A percentile compares a stretch with the other conserved stretches of the same genome.
phyloP scores from a whole-genome alignment of 1,140 invertebrate species.

The Parasteatoda tepidariorum region DNA sequence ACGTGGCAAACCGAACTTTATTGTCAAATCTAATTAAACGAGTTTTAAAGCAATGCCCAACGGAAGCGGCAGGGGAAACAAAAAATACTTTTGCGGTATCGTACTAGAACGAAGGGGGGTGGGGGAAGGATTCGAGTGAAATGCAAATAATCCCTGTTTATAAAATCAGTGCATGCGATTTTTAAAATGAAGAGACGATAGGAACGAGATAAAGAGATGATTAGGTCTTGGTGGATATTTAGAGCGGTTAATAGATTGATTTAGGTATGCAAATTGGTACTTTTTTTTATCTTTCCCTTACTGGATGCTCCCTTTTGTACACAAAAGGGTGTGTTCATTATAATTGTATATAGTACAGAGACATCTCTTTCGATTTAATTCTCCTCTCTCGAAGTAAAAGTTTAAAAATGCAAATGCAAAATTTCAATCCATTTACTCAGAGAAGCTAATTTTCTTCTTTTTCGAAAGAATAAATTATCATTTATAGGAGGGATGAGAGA shows the following conservation, averaged over 20 bases:
- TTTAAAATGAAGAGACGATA: background rate
- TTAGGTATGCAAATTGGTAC: background rate
- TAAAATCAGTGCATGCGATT: background rate
- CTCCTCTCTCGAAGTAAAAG: too few relatives aligned
- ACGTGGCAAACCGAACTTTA: background rate
- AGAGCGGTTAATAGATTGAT: background rate
- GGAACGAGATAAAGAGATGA: background rate
- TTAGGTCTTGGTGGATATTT: background rate
- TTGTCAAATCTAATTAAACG: background rate
- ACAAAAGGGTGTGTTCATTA: background rate
- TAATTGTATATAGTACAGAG: background rate
- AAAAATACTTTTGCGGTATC: background rate
- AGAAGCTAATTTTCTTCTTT: too few relatives aligned
- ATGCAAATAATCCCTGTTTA: background rate
- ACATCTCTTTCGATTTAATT: too few relatives aligned
- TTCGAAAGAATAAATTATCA: too few relatives aligned
- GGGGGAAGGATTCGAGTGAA: background rate
- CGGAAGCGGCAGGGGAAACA: background rate
- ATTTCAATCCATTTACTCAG: too few relatives aligned
- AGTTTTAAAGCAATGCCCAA: background rate
- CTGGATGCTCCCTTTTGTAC: background rate
- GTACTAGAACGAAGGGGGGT: background rate
- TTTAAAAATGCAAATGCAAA: too few relatives aligned
- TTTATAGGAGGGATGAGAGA: too few relatives aligned
- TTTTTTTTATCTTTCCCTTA: background rate